Percentiles rank a stretch among this genome's conserved stretches.
These are phyloP conservation scores for Herminia tarsipennalis DNA, from an alignment of 2,888 invertebrate species.

Conservation along the genomic window DNA sequence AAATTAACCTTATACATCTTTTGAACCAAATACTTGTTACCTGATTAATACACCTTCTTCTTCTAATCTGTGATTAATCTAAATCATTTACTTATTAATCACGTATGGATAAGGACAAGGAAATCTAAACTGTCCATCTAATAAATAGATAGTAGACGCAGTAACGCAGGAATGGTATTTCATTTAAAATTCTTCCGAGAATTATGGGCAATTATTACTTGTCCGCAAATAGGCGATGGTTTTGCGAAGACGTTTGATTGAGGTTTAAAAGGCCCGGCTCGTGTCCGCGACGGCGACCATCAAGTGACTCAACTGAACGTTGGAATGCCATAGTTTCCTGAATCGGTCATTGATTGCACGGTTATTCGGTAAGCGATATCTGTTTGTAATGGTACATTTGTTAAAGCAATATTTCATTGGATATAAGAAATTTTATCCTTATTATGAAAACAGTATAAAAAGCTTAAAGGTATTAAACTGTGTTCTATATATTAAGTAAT, in stretches of 20 bases:
- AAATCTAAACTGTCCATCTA: slow-evolving; percentile 18
- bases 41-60: too few species aligned
- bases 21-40: too few species aligned
- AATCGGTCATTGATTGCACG: slow-evolving; percentile 46
- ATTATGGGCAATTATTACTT: slow-evolving; percentile 44
- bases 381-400: slow-evolving; percentile 13
- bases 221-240: slow-evolving; percentile 34
- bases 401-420: too few species aligned
- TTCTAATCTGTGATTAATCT: too few species aligned
- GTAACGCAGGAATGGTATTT: slow-evolving; percentile 27
- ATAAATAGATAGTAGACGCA: slow-evolving; percentile 20
- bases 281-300: slow-evolving; percentile 21
- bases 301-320: slow-evolving; percentile 52
- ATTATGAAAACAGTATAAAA: too few species aligned
- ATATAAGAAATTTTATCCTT: too few species aligned
- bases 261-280: slow-evolving; percentile 30
- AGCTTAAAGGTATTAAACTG: too few species aligned
- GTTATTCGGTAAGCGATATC: slow-evolving; percentile 42
- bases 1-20: too few species aligned
- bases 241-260: slow-evolving; percentile 39
- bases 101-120: too few species aligned
- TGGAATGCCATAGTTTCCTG: slow-evolving; percentile 76
- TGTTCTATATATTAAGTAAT: too few species aligned
- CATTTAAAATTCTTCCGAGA: slow-evolving; percentile 40
- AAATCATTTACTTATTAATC: too few species aligned